Conservation (phyloP, 2,888 invertebrate genomes). For the Gerris lacustris region DNA sequence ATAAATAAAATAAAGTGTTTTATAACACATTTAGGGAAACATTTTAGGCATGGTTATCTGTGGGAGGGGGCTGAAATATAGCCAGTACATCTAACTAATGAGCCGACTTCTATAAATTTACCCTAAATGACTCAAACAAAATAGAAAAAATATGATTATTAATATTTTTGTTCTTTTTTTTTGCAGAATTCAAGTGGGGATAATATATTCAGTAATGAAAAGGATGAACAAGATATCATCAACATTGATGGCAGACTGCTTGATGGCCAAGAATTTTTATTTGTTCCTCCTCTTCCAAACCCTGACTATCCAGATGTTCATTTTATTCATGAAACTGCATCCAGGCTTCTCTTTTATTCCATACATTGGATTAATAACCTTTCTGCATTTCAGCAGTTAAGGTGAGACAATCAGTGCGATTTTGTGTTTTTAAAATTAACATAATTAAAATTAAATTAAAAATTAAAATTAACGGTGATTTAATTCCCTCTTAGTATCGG, state of each 20-base stretch:
- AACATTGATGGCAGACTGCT: conserved; percentile 23
- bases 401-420: conserved; percentile 40
- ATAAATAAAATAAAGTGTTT: no score
- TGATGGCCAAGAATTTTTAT: conserved; percentile 20
- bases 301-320: conserved; percentile 85
- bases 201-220: conserved; percentile 29
- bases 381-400: conserved; percentile 65
- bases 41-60: no score
- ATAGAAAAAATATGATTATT: no score
- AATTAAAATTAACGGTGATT: no score
- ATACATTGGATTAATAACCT: conserved; percentile 83
- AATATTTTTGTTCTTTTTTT: conserved; percentile 14
- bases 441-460: no score
- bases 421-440: no score
- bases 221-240: conserved; percentile 24
- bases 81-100: no score
- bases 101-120: no score
- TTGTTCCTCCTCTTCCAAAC: conserved; percentile 49
- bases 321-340: conserved; percentile 90
- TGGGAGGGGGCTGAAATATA: no score
- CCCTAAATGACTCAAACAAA: no score
- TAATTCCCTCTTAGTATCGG: no score
- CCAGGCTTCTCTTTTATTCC: conserved; percentile 75
- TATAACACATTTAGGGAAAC: no score
- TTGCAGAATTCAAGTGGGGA: conserved; percentile 24